A percentile compares a stretch with the other conserved stretches of the same genome.
phyloP scores from a whole-genome alignment of 2,888 invertebrate species.

The Gryllus longicercus region DNA sequence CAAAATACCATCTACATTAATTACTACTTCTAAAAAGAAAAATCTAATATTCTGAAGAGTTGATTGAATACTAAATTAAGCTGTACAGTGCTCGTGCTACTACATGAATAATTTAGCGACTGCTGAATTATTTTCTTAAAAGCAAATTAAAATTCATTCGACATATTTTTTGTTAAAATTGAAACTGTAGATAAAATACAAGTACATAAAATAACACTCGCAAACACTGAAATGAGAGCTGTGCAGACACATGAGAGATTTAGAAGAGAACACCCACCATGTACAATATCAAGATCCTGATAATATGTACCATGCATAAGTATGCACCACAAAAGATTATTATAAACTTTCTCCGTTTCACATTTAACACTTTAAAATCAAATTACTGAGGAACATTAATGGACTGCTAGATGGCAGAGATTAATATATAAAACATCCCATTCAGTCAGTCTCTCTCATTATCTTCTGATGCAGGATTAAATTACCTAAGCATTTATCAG shows the following conservation, averaged over 20 bases:
- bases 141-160: no score
- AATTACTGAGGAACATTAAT: not conserved
- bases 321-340: not conserved
- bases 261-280: constrained; percentile 23
- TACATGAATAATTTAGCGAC: not conserved
- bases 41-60: no score
- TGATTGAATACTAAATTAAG: no score
- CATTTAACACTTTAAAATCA: not conserved
- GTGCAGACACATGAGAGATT: constrained; percentile 4
- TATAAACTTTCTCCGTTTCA: not conserved
- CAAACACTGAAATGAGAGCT: not conserved
- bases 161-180: not conserved
- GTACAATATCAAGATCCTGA: constrained; percentile 19
- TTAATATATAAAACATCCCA: not conserved
- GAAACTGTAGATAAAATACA: not conserved
- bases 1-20: no score
- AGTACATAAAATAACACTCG: not conserved
- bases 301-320: not conserved
- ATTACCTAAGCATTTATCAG: not conserved
- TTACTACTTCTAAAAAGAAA: no score
- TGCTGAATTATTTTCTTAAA: no score
- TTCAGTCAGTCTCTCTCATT: constrained; percentile 8
- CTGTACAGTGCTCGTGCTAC: constrained; percentile 4
- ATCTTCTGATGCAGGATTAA: not conserved
- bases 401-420: not conserved